phyloP scores from a whole-genome alignment of 2,888 invertebrate species.

The Xanthia togata region DNA sequence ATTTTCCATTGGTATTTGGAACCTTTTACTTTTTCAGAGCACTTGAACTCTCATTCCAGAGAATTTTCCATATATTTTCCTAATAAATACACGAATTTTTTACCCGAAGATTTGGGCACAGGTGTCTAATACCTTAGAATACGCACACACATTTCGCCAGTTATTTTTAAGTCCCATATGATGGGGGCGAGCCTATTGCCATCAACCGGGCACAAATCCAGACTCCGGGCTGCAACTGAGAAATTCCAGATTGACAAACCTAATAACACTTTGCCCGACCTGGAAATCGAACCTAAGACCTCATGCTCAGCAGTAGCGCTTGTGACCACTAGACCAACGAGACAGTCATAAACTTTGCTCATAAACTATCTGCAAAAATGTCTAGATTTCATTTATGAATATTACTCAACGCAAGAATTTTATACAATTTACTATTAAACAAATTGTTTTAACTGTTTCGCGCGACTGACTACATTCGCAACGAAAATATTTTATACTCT shows the following conservation, averaged over 20 bases:
- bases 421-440: conserved; percentile 5
- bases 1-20: not conserved
- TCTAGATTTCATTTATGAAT: not conserved
- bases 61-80: not conserved
- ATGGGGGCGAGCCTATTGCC: no score
- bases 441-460: conserved; percentile 23
- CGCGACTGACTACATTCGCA: conserved; percentile 23
- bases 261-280: not conserved
- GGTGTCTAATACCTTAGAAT: no score
- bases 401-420: not conserved
- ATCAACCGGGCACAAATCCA: not conserved
- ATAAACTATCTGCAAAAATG: not conserved
- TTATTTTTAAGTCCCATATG: no score
- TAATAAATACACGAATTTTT: not conserved
- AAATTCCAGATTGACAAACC: not conserved
- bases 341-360: not conserved
- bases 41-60: not conserved
- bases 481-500: conserved; percentile 35
- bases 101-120: not conserved
- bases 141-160: not conserved
- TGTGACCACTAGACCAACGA: no score
- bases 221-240: not conserved
- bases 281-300: not conserved
- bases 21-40: not conserved
- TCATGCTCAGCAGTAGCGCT: not conserved